These are phyloP conservation scores for Ganaspis sp. DNA, from an alignment of 1,140 invertebrate species.

Conservation along the genomic window DNA sequence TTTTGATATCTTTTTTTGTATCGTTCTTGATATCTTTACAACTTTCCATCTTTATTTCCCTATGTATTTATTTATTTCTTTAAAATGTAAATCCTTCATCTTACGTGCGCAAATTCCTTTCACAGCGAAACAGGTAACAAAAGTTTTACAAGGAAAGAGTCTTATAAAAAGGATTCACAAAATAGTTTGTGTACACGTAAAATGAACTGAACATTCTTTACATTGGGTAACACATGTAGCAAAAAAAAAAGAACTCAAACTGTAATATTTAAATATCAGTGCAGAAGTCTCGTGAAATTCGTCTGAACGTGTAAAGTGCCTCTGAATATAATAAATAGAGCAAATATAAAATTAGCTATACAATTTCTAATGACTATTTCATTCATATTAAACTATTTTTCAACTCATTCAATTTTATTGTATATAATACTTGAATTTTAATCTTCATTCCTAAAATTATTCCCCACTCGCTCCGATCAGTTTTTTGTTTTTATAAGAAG, in stretches of 20 bases:
- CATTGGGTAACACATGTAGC: background rate
- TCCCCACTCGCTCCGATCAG: background rate
- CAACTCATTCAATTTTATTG: constrained; percentile 43
- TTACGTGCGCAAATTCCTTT: constrained; percentile 10
- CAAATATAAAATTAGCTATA: constrained; percentile 72
- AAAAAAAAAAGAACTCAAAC: background rate
- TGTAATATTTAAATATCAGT: background rate
- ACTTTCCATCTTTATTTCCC: background rate
- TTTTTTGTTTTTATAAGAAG: no score
- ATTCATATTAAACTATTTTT: constrained; percentile 50
- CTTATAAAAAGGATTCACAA: background rate
- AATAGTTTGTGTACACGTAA: background rate
- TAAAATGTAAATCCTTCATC: background rate
- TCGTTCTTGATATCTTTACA: no score
- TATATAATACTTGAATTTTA: constrained; percentile 41
- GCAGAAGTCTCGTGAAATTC: constrained; percentile 1
- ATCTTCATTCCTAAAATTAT: constrained; percentile 15
- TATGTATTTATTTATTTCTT: background rate
- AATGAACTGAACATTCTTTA: background rate
- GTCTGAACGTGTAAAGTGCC: background rate
- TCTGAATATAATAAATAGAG: constrained; percentile 68
- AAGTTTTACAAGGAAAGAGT: background rate
- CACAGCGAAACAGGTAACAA: background rate
- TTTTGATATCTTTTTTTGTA: no score
- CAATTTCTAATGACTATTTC: constrained; percentile 63